These are phyloP conservation scores for Rissa tridactyla DNA, from an alignment of 2,113 vertebrate genomes.

Conservation along the genomic window DNA sequence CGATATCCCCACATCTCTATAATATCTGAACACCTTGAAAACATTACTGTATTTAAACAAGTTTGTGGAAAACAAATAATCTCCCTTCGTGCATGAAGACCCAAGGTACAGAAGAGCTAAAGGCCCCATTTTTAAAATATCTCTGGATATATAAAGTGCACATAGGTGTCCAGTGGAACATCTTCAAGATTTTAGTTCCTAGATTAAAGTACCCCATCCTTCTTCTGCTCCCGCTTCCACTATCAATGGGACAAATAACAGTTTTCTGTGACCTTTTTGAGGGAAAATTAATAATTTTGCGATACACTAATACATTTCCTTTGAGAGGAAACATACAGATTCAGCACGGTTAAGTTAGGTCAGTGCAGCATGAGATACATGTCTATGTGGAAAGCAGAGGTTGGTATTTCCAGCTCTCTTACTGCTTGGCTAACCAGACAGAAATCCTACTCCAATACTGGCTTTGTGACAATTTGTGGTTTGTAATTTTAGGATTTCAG, in stretches of 20 bases:
- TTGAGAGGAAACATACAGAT: neutral
- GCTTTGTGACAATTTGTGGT: neutral
- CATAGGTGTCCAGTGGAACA: neutral
- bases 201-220: neutral
- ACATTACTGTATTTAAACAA: neutral
- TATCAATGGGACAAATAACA: neutral
- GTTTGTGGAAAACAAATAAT: neutral
- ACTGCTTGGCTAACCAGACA: neutral
- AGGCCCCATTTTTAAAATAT: neutral
- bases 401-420: neutral
- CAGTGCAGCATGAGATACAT: neutral
- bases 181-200: neutral
- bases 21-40: neutral
- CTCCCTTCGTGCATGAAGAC: neutral
- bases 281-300: neutral
- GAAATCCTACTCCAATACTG: neutral
- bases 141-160: neutral
- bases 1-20: neutral
- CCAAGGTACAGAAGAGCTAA: neutral
- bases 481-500: neutral
- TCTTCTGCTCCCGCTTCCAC: neutral
- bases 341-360: neutral
- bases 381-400: neutral
- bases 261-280: neutral
- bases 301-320: neutral